phyloP scores from a whole-genome alignment of 2,797 vertebrate genomes.

The Hephaestus fuliginosus region DNA sequence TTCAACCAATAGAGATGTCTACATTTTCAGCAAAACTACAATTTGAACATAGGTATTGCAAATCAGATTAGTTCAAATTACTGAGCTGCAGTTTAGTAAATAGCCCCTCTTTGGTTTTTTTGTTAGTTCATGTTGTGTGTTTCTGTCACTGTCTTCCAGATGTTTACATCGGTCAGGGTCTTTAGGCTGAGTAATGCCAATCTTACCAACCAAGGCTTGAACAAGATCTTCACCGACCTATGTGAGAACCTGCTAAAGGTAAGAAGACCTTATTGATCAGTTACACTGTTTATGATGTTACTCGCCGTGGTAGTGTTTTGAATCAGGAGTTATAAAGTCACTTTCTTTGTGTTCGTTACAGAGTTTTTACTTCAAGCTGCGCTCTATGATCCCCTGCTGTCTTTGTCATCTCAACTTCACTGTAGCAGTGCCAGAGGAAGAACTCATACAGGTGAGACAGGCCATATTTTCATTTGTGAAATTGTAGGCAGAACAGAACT shows the following conservation, averaged over 20 bases:
- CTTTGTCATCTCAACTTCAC: conserved; percentile 98
- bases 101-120: background rate
- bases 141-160: conserved; percentile 82
- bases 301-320: background rate
- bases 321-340: background rate
- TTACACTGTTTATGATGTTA: background rate
- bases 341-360: conserved; percentile 72
- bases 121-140: conserved; percentile 8
- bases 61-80: background rate
- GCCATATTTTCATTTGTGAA: background rate
- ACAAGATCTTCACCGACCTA: conserved; percentile 97
- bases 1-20: background rate
- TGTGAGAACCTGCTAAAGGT: conserved; percentile 99
- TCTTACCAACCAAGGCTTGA: conserved; percentile 95
- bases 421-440: conserved; percentile 97
- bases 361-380: conserved; percentile 98
- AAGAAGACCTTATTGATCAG: conserved; percentile 37
- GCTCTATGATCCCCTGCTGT: conserved; percentile 98
- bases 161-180: conserved; percentile 98
- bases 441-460: conserved; percentile 92
- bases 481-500: background rate
- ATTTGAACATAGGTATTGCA: background rate
- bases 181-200: conserved; percentile 92
- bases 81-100: background rate
- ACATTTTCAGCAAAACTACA: background rate